Evolutionary conservation across 1,140 invertebrate genomes (phyloP).

Genomic region (Heliconius eleuchia): DNA sequence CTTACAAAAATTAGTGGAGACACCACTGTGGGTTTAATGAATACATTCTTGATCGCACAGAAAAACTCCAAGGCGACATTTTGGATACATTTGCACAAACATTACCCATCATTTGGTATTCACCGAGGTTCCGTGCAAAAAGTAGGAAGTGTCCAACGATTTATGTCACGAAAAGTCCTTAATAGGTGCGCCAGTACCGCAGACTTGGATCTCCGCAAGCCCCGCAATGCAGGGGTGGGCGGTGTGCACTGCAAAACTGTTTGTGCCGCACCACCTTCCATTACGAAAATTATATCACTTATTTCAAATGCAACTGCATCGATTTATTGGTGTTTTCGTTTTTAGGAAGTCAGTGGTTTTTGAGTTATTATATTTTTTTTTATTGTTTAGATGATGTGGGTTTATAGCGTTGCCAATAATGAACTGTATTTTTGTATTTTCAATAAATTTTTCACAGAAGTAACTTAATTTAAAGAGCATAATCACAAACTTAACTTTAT

Average conservation of each 20-base stretch:
- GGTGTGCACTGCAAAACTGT: conserved; percentile 32
- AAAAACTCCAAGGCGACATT: background rate
- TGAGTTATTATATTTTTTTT: background rate
- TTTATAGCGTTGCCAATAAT: background rate
- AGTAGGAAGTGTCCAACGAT: conserved; percentile 33
- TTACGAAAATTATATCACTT: conserved; percentile 53
- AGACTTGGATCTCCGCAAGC: conserved; percentile 36
- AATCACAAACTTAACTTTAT: too few relatives aligned
- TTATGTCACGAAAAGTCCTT: conserved; percentile 40
- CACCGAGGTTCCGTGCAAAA: conserved; percentile 38
- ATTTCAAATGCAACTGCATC: conserved; percentile 23
- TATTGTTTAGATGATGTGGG: too few relatives aligned
- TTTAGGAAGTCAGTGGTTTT: background rate
- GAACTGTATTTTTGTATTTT: too few relatives aligned
- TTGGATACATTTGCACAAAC: conserved; percentile 24
- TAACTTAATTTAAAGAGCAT: too few relatives aligned
- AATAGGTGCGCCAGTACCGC: conserved; percentile 40
- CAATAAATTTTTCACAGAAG: too few relatives aligned
- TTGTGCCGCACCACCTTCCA: conserved; percentile 37
- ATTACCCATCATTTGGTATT: conserved; percentile 29
- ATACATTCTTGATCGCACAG: background rate
- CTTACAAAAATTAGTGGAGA: too few relatives aligned
- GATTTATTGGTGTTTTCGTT: conserved; percentile 9
- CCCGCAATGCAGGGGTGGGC: conserved; percentile 40
- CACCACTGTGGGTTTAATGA: background rate